Evolutionary conservation across 2,797 vertebrate genomes (phyloP), one percentile per base, ranked within the genome.

Genomic region (Chromis chromis): DNA sequence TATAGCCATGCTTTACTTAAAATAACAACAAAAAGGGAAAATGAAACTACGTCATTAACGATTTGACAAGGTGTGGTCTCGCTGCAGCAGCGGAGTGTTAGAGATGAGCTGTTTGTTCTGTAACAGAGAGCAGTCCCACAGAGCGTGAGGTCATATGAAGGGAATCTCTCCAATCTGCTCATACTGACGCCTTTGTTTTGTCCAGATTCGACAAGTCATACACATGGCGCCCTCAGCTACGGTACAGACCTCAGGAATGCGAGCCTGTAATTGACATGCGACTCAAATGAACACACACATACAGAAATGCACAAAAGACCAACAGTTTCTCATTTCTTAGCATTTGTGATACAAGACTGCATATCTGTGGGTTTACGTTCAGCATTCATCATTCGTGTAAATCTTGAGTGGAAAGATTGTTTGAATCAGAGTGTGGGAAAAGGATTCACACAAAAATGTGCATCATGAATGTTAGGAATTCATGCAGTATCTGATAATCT

Each of bases 141-240:
- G 61, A 68, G 68, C 50, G 49, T 87, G 84, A 88, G 81, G 83
- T 91, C 87, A 89, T 67, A 59, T 33, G 19, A 57, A 61, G 69
- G 44, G 76, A 88, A 74, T 85, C 79, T 74, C 58, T 84, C 39
- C 75, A 16, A 68, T 71, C 78, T 62, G 40, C 75, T 81, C 76
- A 89, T 66, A 89, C 83, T 88, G 80, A 6, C 2, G 52, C 60
- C 86, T 88, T 91, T 92, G 88, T 90, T 85, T 86, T 63, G 73
- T 66, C 65, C 86, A 85, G 27, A 82, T 79, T 80, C 66, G 77
- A 62, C 27, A 75, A 78, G 60, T 64, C 71, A 75, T 49, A 57
- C 19, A 46, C 46, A 31, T 22, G 56, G 13, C 68, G 5, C 74
- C 56, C 84, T 62, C 82, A 65, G 78, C 63, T 54, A 54, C 44